These are phyloP conservation scores for Sycophila sp. DNA, from an alignment of 1,140 invertebrate genomes.

Conservation along the genomic window DNA sequence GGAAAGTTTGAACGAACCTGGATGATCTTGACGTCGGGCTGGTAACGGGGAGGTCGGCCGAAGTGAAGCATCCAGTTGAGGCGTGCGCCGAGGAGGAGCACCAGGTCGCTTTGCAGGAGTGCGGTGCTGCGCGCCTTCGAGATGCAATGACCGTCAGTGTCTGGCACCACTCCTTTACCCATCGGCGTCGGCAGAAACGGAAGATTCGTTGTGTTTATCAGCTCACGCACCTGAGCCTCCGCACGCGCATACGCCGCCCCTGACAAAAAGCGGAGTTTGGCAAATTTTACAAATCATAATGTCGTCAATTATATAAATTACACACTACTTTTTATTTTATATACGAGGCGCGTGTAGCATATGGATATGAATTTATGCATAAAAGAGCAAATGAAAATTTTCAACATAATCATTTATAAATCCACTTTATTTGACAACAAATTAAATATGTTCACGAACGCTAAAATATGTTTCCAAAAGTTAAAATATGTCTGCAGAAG, in stretches of 20 bases:
- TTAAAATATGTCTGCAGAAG: too few species aligned
- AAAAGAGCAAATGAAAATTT: too few species aligned
- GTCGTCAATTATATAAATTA: not conserved
- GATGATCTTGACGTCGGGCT: constrained; percentile 86
- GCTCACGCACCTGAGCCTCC: constrained; percentile 75
- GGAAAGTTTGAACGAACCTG: constrained; percentile 77
- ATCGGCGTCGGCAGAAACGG: constrained; percentile 96
- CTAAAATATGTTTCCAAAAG: too few species aligned
- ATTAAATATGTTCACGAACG: too few species aligned
- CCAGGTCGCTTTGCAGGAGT: constrained; percentile 86
- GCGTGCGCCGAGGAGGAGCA: constrained; percentile 89
- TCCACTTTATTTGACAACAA: too few species aligned
- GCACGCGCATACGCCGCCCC: constrained; percentile 84
- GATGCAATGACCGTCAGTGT: constrained; percentile 81
- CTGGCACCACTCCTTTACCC: constrained; percentile 94
- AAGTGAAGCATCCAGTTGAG: constrained; percentile 99
- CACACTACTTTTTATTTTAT: too few species aligned
- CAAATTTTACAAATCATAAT: not conserved
- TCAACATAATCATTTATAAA: too few species aligned
- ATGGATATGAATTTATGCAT: too few species aligned
- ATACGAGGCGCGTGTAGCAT: too few species aligned
- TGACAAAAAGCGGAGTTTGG: constrained; percentile 44
- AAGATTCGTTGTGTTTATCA: constrained; percentile 78
- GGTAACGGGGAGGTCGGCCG: constrained; percentile 87
- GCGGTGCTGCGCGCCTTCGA: constrained; percentile 87